These are phyloP conservation scores for Toxotes jaculatrix DNA, from an alignment of 2,113 vertebrate species.

Conservation along the genomic window DNA sequence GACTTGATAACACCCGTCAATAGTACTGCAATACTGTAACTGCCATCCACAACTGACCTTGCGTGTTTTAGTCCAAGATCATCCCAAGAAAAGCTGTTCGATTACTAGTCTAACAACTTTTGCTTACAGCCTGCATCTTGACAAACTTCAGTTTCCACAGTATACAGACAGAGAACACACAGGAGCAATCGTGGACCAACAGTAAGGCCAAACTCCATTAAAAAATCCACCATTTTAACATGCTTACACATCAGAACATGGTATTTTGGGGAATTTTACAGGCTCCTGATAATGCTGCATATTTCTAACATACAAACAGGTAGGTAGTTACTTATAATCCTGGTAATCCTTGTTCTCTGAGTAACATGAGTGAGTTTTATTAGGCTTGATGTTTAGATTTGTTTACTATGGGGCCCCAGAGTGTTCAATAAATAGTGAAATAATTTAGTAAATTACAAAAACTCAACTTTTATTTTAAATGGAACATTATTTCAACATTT, in stretches of 20 bases:
- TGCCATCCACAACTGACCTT: background rate
- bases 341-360: background rate
- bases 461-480: too few relatives aligned
- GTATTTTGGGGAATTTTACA: background rate
- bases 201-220: slow-evolving; percentile 51
- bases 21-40: slow-evolving; percentile 2
- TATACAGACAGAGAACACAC: background rate
- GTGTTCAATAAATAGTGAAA: background rate
- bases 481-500: background rate
- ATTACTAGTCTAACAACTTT: background rate
- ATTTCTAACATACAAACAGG: background rate
- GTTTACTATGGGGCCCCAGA: background rate
- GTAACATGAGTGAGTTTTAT: background rate
- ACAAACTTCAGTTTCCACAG: slow-evolving; percentile 4
- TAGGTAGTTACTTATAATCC: background rate
- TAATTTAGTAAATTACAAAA: background rate
- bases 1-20: slow-evolving; percentile 23
- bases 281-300: background rate
- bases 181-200: background rate
- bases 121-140: slow-evolving; percentile 12
- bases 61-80: slow-evolving; percentile 19
- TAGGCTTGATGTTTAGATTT: background rate
- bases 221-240: slow-evolving; percentile 8
- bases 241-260: background rate
- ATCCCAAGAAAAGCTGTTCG: background rate